phyloP scores from a whole-genome alignment of 2,888 invertebrate species.

The Steromphala cineraria region DNA sequence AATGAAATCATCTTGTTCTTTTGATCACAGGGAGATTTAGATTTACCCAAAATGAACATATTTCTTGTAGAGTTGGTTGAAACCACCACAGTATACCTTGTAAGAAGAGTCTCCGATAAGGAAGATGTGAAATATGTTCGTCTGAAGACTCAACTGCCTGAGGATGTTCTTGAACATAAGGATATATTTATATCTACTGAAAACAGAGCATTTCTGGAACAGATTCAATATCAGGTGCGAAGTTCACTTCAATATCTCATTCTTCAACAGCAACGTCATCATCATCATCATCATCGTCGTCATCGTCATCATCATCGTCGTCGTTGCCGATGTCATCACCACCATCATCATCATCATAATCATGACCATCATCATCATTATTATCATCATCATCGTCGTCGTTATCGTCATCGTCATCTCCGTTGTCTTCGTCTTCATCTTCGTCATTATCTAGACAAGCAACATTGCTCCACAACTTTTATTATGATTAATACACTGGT shows the following conservation, averaged over 20 bases:
- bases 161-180: not conserved
- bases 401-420: too few species aligned
- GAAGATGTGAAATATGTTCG: not conserved
- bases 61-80: not conserved
- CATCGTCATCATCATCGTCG: too few species aligned
- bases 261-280: too few species aligned
- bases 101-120: too few species aligned
- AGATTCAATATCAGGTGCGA: not conserved
- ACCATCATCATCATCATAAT: not conserved
- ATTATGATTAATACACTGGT: too few species aligned
- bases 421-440: not conserved
- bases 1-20: too few species aligned
- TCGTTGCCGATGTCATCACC: too few species aligned
- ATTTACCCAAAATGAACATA: too few species aligned
- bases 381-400: not conserved
- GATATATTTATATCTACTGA: not conserved
- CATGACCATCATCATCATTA: not conserved
- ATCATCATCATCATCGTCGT: too few species aligned
- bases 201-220: not conserved
- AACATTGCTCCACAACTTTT: not conserved
- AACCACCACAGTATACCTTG: not conserved
- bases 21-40: too few species aligned
- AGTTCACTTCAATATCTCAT: not conserved
- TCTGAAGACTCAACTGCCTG: not conserved
- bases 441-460: not conserved